Evolutionary conservation across 2,888 invertebrate species (phyloP).

Genomic region (Conistra vaccinii): DNA sequence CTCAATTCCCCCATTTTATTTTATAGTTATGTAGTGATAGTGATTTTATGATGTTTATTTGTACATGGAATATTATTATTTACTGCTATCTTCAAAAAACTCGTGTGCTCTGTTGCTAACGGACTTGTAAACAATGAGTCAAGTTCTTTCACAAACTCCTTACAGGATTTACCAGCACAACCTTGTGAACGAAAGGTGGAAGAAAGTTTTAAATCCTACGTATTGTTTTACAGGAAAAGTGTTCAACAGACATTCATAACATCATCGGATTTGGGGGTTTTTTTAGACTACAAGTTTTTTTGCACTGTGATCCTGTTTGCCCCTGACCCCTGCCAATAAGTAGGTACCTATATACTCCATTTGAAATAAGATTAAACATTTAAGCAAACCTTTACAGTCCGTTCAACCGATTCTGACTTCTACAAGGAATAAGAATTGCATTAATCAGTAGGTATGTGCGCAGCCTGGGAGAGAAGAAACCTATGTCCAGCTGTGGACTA

Average conservation of each 20-base stretch:
- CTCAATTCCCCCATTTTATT: no score
- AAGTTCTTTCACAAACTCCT: slow-evolving; percentile 14
- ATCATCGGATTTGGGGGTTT: not conserved
- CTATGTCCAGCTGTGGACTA: no score
- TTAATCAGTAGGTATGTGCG: no score
- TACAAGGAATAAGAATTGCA: no score
- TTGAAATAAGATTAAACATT: no score
- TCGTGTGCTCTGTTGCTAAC: not conserved
- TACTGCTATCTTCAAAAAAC: not conserved
- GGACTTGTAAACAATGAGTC: slow-evolving; percentile 11
- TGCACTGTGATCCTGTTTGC: no score
- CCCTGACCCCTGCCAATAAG: no score
- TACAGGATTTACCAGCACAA: slow-evolving; percentile 16
- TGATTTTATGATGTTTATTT: not conserved
- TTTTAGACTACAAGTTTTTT: not conserved
- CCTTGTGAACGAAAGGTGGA: slow-evolving; percentile 14
- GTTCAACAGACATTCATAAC: not conserved
- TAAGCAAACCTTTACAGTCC: no score
- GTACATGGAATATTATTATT: not conserved
- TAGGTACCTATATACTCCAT: no score
- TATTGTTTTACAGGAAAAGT: not conserved
- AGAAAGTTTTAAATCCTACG: slow-evolving; percentile 20
- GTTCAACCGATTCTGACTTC: no score
- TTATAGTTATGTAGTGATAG: no score
- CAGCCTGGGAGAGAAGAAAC: no score